Evolutionary conservation across 92 coral and sea anemone species (phyloP), one percentile per base, ranked within the genome.

Genomic region (Ricordea florida): DNA sequence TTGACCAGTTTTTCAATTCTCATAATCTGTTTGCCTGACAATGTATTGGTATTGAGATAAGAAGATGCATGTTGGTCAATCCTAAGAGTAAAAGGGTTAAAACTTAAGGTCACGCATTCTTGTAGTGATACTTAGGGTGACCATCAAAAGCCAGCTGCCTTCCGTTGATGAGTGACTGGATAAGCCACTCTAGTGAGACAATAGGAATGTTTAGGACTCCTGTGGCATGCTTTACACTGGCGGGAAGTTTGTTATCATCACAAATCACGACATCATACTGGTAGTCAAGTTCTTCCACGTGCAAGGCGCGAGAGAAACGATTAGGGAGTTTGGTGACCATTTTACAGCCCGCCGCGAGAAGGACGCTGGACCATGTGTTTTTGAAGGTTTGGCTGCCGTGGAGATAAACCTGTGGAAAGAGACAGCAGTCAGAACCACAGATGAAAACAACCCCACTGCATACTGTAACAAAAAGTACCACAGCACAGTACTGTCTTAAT

Each of bases 171-270:
- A 96, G 89, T 43, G 93, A 85, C 74, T 96, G 99, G 10, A 89
- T 64, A 5, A 96, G 80, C 99, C 99, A 96, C 59, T 96, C 97
- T 14, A 96, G 71, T 4, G 91, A 69, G 7, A 96, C 99, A 23
- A 90, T 75, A 16, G 97, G 97, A 34, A 92, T 89, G 17, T 69
- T 90, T 6, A 92, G 85, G 25, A 89, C 38, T 38, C 76, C 31
- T 0, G 83, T 88, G 10, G 90, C 85, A 60, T 85, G 92, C 25
- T 72, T 43, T 1, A 88, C 66, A 30, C 97, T 90, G 10, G 82
- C 85, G 7, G 97, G 90, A 22, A 96, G 64, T 23, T 64, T 67
- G 51, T 51, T 60, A 18, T 85, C 83, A 38, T 84, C 74, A 42
- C 84, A 74, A 10, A 96, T 72, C 29, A 96, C 71, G 5, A 88